phyloP scores from a whole-genome alignment of 2,113 vertebrate genomes.

The Mellivora capensis region DNA sequence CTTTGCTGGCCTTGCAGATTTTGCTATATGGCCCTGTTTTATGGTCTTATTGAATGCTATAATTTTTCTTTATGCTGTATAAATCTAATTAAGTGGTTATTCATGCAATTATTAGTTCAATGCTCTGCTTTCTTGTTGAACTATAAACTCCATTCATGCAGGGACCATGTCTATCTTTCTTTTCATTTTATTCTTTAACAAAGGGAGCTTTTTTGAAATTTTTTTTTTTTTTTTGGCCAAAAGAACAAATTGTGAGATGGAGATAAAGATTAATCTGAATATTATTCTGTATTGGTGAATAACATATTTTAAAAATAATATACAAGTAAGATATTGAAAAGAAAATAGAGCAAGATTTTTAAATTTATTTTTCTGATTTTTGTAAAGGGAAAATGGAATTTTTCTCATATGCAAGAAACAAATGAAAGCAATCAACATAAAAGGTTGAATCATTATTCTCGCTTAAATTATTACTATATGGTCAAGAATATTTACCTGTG shows the following conservation, averaged over 20 bases:
- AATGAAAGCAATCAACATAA: background rate
- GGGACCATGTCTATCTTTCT: background rate
- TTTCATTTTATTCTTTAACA: slow-evolving; percentile 17
- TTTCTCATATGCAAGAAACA: slow-evolving; percentile 12
- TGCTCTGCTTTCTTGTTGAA: slow-evolving; percentile 7
- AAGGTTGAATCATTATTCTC: background rate
- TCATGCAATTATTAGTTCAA: slow-evolving; percentile 54
- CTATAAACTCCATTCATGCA: slow-evolving; percentile 35
- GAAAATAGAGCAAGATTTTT: background rate
- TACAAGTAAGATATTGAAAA: background rate
- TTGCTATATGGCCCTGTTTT: slow-evolving; percentile 53
- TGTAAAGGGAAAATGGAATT: background rate
- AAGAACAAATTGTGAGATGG: background rate
- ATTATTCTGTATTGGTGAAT: background rate
- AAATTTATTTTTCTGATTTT: background rate
- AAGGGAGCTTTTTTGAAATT: background rate
- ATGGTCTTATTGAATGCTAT: slow-evolving; percentile 45
- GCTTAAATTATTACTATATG: background rate
- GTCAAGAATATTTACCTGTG: background rate
- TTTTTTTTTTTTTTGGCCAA: background rate
- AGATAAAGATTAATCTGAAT: slow-evolving; percentile 20
- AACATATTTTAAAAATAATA: background rate
- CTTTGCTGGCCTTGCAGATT: slow-evolving; percentile 46
- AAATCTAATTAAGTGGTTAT: slow-evolving; percentile 59
- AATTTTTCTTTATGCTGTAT: slow-evolving; percentile 56